Conservation (phyloP, 2,888 invertebrate genomes). For the Euproctis similis region DNA sequence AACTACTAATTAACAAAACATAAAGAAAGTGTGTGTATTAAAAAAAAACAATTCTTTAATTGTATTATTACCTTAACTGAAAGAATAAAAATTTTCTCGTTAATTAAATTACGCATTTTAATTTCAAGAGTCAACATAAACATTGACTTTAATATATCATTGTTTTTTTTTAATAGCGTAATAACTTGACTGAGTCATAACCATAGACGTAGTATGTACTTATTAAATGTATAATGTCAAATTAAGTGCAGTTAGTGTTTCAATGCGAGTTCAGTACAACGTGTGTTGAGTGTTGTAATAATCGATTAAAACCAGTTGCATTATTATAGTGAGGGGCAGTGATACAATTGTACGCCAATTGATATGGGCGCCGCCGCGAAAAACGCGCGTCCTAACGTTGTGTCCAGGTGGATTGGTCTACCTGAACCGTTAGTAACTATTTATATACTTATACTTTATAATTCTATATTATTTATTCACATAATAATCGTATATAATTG, state of each 20-base stretch:
- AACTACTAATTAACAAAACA: too few relatives aligned
- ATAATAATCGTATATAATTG: too few relatives aligned
- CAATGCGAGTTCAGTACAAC: slow-evolving; percentile 53
- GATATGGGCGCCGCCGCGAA: slow-evolving; percentile 70
- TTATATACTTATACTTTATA: slow-evolving; percentile 11
- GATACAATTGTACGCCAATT: slow-evolving; percentile 48
- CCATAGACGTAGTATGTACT: too few relatives aligned
- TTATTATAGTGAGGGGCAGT: slow-evolving; percentile 48
- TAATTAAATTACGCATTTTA: too few relatives aligned
- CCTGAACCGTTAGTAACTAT: slow-evolving; percentile 61
- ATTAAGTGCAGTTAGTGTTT: slow-evolving; percentile 52
- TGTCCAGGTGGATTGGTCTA: slow-evolving; percentile 67
- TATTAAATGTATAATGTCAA: slow-evolving; percentile 17
- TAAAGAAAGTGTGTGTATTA: too few relatives aligned
- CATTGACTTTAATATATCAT: too few relatives aligned
- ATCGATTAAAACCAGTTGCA: slow-evolving; percentile 62
- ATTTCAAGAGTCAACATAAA: too few relatives aligned
- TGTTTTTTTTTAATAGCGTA: too few relatives aligned
- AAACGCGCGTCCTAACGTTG: slow-evolving; percentile 68
- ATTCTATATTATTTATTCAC: slow-evolving; percentile 19
- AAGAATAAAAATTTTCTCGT: too few relatives aligned
- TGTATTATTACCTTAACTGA: too few relatives aligned
- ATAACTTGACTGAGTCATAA: too few relatives aligned
- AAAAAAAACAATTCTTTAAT: too few relatives aligned
- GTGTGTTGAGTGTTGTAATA: slow-evolving; percentile 55